Conservation (phyloP, 2,797 vertebrate genomes). For the Sebastes taczanowskii region DNA sequence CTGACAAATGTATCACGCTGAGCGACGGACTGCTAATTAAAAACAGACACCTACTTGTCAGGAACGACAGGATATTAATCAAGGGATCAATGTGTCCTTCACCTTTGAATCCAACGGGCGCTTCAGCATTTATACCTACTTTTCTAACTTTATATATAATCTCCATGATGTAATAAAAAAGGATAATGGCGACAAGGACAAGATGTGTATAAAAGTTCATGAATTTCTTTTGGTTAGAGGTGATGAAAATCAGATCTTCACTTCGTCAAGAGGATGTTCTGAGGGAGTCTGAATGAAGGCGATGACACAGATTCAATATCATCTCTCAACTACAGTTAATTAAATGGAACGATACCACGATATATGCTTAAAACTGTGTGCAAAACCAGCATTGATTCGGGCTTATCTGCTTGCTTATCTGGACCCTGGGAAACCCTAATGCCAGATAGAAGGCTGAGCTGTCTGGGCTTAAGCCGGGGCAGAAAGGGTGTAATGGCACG, state of each 20-base stretch:
- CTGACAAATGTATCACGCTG: constrained; percentile 16
- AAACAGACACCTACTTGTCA: constrained; percentile 25
- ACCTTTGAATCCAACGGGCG: neutral
- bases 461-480: constrained; percentile 40
- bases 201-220: neutral
- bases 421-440: constrained; percentile 58
- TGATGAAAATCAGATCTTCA: neutral
- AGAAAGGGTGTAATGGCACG: constrained; percentile 29
- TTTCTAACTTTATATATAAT: neutral
- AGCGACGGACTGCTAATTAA: constrained; percentile 32
- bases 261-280: neutral
- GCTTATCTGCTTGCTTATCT: constrained; percentile 67
- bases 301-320: constrained; percentile 43
- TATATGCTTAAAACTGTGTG: constrained; percentile 54
- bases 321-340: constrained; percentile 46
- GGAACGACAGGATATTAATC: constrained; percentile 25
- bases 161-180: neutral
- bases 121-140: neutral
- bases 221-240: neutral
- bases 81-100: constrained; percentile 5
- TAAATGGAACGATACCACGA: constrained; percentile 48
- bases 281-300: constrained; percentile 25
- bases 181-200: neutral
- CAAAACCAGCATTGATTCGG: constrained; percentile 60
- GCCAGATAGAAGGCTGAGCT: constrained; percentile 60